Evolutionary conservation across 64 coral and sea anemone species (phyloP).

Genomic region (Dendronephthya gigantea): DNA sequence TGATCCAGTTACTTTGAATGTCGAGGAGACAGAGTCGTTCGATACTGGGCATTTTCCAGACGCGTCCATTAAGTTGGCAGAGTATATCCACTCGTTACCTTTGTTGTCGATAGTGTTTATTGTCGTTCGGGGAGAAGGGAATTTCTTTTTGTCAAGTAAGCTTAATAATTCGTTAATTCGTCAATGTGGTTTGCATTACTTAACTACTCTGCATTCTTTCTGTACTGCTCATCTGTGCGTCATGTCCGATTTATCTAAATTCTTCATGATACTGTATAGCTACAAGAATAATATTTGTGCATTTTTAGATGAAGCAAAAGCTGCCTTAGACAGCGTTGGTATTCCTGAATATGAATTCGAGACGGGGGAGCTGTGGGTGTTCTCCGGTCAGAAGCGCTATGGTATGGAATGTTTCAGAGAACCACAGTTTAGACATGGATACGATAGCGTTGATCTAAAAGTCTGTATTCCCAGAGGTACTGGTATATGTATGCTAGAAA

Average conservation of each 20-base stretch:
- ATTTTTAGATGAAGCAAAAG: conserved; percentile 54
- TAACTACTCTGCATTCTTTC: too few relatives aligned
- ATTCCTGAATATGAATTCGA: conserved; percentile 54
- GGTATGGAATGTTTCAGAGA: conserved; percentile 30
- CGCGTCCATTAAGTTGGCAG: conserved; percentile 40
- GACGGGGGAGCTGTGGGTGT: conserved; percentile 72
- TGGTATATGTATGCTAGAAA: neutral
- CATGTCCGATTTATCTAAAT: neutral
- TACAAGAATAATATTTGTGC: too few relatives aligned
- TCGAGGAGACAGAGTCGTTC: conserved; percentile 53
- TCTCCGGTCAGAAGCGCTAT: conserved; percentile 61
- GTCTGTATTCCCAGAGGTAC: conserved; percentile 56
- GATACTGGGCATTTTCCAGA: conserved; percentile 70
- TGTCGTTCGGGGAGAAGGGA: conserved; percentile 62
- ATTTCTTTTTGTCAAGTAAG: conserved; percentile 75
- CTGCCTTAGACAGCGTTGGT: conserved; percentile 54
- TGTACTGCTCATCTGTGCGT: too few relatives aligned
- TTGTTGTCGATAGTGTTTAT: conserved; percentile 60
- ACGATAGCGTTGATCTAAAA: conserved; percentile 50
- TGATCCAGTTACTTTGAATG: conserved; percentile 63
- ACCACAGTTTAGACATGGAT: conserved; percentile 32
- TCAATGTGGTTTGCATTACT: too few relatives aligned
- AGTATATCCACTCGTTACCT: conserved; percentile 50
- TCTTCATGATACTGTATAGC: neutral
- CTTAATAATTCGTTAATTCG: neutral